Percentiles rank a stretch among this genome's conserved stretches.
phyloP scores from a whole-genome alignment of 2,797 vertebrate species.

The Columba guinea region DNA sequence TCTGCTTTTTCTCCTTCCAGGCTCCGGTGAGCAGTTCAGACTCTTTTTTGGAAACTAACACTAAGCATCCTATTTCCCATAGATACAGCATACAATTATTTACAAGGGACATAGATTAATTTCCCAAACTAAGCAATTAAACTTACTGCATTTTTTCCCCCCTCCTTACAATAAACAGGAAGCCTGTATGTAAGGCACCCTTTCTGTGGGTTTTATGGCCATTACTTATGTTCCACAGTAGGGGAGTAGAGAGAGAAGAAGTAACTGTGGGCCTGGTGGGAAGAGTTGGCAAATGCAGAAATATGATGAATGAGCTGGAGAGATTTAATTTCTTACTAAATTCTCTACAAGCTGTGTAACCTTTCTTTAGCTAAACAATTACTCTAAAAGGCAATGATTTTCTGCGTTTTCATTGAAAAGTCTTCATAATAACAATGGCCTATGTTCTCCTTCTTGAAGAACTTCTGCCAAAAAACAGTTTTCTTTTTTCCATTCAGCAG shows the following conservation, averaged over 20 bases:
- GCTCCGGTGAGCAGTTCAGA: not conserved
- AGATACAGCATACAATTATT: constrained; percentile 41
- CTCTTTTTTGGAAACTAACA: not conserved
- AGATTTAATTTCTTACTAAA: constrained; percentile 71
- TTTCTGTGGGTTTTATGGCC: constrained; percentile 58
- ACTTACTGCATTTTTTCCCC: not conserved
- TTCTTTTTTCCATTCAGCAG: constrained; percentile 69
- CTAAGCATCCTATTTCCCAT: constrained; percentile 40
- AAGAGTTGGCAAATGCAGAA: constrained; percentile 69
- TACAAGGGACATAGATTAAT: constrained; percentile 23
- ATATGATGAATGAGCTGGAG: constrained; percentile 67
- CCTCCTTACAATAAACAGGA: constrained; percentile 47
- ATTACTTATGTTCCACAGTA: constrained; percentile 59
- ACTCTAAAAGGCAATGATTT: constrained; percentile 67
- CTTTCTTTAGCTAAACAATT: constrained; percentile 57
- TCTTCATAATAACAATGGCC: constrained; percentile 69
- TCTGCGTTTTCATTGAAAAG: constrained; percentile 65
- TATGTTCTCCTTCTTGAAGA: constrained; percentile 65
- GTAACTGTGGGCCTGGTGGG: constrained; percentile 61
- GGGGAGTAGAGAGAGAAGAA: constrained; percentile 53
- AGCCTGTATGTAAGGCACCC: constrained; percentile 18
- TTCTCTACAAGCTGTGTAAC: constrained; percentile 64
- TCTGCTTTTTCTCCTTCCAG: not conserved
- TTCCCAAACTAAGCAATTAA: constrained; percentile 64
- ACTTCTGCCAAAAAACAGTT: constrained; percentile 65